Evolutionary conservation across 2,797 vertebrate species (phyloP).

Genomic region (Erithacus rubecula): DNA sequence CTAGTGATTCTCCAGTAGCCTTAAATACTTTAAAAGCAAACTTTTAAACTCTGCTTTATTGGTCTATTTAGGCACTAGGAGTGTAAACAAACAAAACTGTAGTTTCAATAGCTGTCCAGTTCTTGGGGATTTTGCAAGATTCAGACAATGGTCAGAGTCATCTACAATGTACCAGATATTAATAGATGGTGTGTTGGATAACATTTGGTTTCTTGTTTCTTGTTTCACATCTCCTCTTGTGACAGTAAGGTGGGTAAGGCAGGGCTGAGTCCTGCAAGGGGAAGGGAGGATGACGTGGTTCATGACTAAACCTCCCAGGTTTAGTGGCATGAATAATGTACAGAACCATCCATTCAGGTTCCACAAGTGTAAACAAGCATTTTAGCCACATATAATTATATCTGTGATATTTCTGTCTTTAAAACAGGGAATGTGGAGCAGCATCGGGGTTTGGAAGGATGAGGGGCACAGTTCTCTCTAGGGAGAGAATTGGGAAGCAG

Average conservation of each 20-base stretch:
- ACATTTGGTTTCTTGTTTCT: not conserved
- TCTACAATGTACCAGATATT: not conserved
- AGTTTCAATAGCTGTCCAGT: not conserved
- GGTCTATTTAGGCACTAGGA: not conserved
- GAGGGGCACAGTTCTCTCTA: not conserved
- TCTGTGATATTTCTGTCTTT: fast-evolving
- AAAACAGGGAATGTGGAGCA: not conserved
- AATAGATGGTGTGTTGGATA: not conserved
- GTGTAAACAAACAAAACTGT: not conserved
- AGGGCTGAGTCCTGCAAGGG: not conserved
- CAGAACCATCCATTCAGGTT: not conserved
- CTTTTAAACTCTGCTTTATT: not conserved
- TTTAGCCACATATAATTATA: not conserved
- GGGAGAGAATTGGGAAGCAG: not conserved
- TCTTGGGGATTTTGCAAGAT: not conserved
- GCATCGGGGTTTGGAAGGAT: not conserved
- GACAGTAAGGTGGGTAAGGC: not conserved
- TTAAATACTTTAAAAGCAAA: not conserved
- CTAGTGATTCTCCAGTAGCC: not conserved
- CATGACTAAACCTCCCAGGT: not conserved
- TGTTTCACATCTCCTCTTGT: not conserved
- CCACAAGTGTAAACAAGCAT: not conserved
- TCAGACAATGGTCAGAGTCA: not conserved
- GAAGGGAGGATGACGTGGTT: not conserved
- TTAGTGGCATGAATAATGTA: not conserved